These are phyloP conservation scores for Drosophila diplacantha DNA, from an alignment of 2,888 invertebrate species.

Conservation along the genomic window DNA sequence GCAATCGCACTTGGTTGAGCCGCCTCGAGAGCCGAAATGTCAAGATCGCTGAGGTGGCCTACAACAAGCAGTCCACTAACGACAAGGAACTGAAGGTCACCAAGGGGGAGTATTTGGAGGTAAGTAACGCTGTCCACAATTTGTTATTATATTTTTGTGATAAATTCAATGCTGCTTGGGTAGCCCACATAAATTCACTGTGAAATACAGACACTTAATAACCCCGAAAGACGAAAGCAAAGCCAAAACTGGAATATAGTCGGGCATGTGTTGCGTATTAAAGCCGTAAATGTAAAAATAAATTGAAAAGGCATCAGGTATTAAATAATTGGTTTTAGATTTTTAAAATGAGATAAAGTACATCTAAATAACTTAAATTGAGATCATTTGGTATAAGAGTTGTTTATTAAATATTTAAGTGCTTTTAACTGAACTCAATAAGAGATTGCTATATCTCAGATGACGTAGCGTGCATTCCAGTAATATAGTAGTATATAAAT, in stretches of 20 bases:
- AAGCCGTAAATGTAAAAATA: constrained; percentile 6
- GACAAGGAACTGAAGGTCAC: constrained; percentile 97
- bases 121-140: constrained; percentile 75
- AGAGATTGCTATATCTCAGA: background rate
- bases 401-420: background rate
- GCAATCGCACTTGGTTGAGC: constrained; percentile 82
- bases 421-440: background rate
- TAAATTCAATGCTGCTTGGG: constrained; percentile 5
- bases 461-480: background rate
- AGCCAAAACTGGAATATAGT: constrained; percentile 7
- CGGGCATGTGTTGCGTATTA: constrained; percentile 1
- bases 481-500: background rate
- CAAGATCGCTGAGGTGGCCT: constrained; percentile 91
- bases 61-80: constrained; percentile 96
- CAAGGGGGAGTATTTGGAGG: constrained; percentile 96
- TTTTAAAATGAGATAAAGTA: constrained; percentile 1
- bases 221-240: background rate
- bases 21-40: constrained; percentile 83
- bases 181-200: constrained; percentile 6
- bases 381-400: background rate
- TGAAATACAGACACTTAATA: constrained; percentile 7
- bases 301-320: background rate
- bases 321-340: constrained; percentile 2
- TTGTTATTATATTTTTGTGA: background rate
- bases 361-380: background rate